Evolutionary conservation across 2,888 invertebrate genomes (phyloP).

Genomic region (Diachrysia chrysitis): DNA sequence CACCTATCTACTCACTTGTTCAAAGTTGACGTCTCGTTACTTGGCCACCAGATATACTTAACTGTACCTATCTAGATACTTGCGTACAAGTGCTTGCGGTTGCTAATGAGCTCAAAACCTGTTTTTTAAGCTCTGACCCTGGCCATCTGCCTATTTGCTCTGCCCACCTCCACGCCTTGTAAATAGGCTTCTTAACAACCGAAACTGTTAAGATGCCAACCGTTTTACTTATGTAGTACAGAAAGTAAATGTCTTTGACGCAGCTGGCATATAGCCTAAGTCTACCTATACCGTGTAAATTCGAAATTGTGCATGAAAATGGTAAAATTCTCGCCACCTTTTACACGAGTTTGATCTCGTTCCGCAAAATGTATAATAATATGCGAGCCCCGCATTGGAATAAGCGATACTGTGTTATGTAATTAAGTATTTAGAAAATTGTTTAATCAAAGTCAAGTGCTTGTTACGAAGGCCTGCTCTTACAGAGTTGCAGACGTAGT

Average conservation of each 20-base stretch:
- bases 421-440: background rate
- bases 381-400: no score
- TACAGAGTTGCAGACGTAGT: no score
- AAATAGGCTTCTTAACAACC: constrained; percentile 13
- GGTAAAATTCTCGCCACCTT: background rate
- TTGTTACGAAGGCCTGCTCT: background rate
- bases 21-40: constrained; percentile 43
- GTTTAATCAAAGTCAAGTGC: background rate
- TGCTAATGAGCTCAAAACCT: constrained; percentile 50
- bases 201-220: background rate
- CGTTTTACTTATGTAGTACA: background rate
- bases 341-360: background rate
- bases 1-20: constrained; percentile 9
- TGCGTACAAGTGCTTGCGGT: constrained; percentile 48
- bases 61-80: constrained; percentile 37
- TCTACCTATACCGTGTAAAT: background rate
- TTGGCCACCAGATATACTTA: constrained; percentile 40
- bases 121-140: constrained; percentile 37
- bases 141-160: constrained; percentile 42
- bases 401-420: background rate
- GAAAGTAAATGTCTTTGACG: constrained; percentile 4
- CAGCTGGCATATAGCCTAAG: background rate
- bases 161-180: constrained; percentile 21
- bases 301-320: constrained; percentile 4
- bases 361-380: background rate